Percentiles rank a stretch among this genome's conserved stretches.
Evolutionary conservation across 2,797 vertebrate genomes (phyloP).

Genomic region (Aulostomus chinensis): DNA sequence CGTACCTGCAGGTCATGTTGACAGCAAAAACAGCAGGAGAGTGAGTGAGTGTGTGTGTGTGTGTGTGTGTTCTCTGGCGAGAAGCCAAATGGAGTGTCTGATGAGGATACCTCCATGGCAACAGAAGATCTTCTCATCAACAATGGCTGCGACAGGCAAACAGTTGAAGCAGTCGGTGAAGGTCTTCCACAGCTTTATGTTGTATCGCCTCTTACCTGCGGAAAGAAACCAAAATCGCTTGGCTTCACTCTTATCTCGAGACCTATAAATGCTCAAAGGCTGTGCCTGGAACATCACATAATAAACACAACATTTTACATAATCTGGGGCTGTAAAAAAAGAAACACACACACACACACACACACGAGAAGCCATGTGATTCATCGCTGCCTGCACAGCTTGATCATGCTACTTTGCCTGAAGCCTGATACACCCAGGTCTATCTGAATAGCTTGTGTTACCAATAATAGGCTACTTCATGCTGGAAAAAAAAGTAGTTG

Average conservation of each 20-base stretch:
- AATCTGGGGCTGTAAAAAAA: constrained; percentile 41
- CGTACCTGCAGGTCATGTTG: constrained; percentile 39
- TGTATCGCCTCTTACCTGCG: constrained; percentile 95
- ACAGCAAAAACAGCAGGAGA: constrained; percentile 49
- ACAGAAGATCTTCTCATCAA: constrained; percentile 89
- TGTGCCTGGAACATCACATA: constrained; percentile 30
- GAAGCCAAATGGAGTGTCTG: constrained; percentile 35
- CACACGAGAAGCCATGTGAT: constrained; percentile 46
- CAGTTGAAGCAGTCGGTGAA: constrained; percentile 99
- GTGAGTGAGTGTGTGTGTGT: background rate
- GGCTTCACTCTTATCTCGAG: constrained; percentile 47
- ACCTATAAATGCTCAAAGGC: constrained; percentile 28
- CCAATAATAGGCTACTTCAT: background rate
- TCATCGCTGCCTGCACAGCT: constrained; percentile 26
- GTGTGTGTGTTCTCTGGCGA: constrained; percentile 1
- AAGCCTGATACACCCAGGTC: constrained; percentile 9
- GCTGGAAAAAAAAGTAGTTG: background rate
- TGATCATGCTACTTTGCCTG: constrained; percentile 35
- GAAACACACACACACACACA: too few species aligned
- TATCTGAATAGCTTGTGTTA: constrained; percentile 1
- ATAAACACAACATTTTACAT: constrained; percentile 42
- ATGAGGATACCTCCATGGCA: constrained; percentile 82
- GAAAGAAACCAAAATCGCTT: constrained; percentile 16
- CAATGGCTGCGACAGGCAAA: constrained; percentile 94
- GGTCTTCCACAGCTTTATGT: constrained; percentile 98